Conservation (phyloP, 2,797 vertebrate genomes). For the Antennarius maculatus region DNA sequence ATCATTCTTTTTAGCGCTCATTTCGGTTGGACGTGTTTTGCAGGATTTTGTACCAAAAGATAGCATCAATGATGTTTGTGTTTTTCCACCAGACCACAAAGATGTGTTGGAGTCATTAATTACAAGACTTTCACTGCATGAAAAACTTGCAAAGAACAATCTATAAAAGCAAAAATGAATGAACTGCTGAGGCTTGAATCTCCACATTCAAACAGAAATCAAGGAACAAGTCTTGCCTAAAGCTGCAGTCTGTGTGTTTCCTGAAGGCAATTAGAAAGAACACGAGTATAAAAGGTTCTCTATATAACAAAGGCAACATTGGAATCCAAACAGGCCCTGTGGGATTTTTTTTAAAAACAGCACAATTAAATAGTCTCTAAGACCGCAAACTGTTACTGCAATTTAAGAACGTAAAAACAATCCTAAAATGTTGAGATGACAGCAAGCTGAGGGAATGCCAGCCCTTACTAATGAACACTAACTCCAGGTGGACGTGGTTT, state of each 20-base stretch:
- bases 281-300: slow-evolving; percentile 4
- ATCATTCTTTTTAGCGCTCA: background rate
- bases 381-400: background rate
- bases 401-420: background rate
- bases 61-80: too few relatives aligned
- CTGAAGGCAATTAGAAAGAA: slow-evolving; percentile 20
- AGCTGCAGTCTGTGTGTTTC: slow-evolving; percentile 12
- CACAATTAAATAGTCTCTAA: background rate
- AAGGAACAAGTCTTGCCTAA: slow-evolving; percentile 6
- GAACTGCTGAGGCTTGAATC: slow-evolving; percentile 5
- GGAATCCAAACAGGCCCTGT: background rate
- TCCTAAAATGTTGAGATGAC: too few relatives aligned
- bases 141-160: too few relatives aligned
- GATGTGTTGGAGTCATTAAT: too few relatives aligned
- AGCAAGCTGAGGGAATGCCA: too few relatives aligned
- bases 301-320: background rate
- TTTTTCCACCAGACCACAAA: too few relatives aligned
- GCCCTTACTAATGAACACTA: too few relatives aligned
- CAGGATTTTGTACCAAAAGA: too few relatives aligned
- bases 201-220: slow-evolving; percentile 6
- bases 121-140: too few relatives aligned
- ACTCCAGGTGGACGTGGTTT: too few relatives aligned
- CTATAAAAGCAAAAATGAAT: background rate
- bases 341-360: background rate
- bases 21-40: too few relatives aligned